These are phyloP conservation scores for Branchellion lobata DNA, from an alignment of 2,888 invertebrate genomes.

Conservation along the genomic window DNA sequence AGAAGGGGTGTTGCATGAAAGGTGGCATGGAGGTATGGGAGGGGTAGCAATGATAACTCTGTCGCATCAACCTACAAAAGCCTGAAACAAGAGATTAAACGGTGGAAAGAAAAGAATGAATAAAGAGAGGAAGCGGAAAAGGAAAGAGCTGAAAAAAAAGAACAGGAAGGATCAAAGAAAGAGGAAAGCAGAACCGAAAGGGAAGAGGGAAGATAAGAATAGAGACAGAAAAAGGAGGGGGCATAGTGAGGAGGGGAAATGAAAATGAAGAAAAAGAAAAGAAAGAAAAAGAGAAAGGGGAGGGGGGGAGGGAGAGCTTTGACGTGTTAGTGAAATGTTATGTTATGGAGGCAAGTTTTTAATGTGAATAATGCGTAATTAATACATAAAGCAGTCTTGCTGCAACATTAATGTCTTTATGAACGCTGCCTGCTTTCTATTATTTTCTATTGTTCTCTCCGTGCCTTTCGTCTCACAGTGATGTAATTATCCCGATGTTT, in stretches of 20 bases:
- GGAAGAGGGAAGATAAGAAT: too few relatives aligned
- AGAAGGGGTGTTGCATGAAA: background rate
- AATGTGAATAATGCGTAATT: too few relatives aligned
- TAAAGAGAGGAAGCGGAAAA: too few relatives aligned
- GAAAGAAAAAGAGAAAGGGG: background rate
- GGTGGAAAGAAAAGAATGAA: background rate
- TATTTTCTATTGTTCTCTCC: too few relatives aligned
- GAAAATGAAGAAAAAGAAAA: background rate
- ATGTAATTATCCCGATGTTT: too few relatives aligned
- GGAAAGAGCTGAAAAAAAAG: too few relatives aligned
- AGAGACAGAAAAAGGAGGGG: background rate
- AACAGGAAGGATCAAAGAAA: background rate
- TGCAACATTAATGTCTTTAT: too few relatives aligned
- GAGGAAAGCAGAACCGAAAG: background rate
- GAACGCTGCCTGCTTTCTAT: too few relatives aligned
- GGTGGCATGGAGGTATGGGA: background rate
- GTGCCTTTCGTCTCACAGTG: too few relatives aligned
- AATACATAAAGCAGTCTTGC: too few relatives aligned
- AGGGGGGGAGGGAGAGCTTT: background rate
- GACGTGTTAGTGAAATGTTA: background rate
- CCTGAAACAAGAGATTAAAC: background rate
- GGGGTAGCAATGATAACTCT: background rate
- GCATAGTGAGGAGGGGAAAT: background rate
- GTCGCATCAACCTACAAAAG: background rate
- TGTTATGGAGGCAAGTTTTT: too few relatives aligned